These are phyloP conservation scores for Lonchura striata DNA, from an alignment of 2,113 vertebrate species.

Conservation along the genomic window DNA sequence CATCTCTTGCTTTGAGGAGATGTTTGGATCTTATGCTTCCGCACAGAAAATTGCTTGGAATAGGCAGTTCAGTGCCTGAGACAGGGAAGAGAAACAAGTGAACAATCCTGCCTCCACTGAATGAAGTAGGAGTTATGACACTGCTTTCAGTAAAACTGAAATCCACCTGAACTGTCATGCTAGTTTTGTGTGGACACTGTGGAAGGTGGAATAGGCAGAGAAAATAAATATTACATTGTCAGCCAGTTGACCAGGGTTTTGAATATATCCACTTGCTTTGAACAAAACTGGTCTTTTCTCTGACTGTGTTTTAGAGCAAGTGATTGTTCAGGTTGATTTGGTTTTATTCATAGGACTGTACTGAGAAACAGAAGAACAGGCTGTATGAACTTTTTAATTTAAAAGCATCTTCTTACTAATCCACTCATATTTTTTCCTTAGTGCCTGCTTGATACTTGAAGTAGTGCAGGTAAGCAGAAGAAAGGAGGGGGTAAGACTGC, in stretches of 20 bases:
- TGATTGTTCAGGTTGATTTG: neutral
- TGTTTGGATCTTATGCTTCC: neutral
- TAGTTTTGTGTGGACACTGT: neutral
- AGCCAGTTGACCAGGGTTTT: neutral
- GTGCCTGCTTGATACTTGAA: neutral
- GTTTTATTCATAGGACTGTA: neutral
- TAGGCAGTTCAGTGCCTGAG: neutral
- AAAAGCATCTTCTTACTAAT: conserved; percentile 42
- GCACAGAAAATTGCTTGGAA: neutral
- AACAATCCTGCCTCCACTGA: neutral
- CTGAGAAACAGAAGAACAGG: conserved; percentile 13
- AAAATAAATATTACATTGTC: neutral
- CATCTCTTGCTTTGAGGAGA: neutral
- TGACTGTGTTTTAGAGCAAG: neutral
- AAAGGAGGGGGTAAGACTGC: neutral
- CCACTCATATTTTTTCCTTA: conserved; percentile 49
- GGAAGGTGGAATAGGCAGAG: neutral
- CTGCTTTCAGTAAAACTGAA: neutral
- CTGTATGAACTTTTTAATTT: neutral
- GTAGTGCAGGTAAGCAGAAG: neutral
- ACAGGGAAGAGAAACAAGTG: neutral
- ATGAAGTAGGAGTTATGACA: neutral
- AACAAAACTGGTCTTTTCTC: neutral
- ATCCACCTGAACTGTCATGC: neutral
- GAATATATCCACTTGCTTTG: neutral